Evolutionary conservation across 2,113 vertebrate species (phyloP).

Genomic region (Maccullochella peelii): DNA sequence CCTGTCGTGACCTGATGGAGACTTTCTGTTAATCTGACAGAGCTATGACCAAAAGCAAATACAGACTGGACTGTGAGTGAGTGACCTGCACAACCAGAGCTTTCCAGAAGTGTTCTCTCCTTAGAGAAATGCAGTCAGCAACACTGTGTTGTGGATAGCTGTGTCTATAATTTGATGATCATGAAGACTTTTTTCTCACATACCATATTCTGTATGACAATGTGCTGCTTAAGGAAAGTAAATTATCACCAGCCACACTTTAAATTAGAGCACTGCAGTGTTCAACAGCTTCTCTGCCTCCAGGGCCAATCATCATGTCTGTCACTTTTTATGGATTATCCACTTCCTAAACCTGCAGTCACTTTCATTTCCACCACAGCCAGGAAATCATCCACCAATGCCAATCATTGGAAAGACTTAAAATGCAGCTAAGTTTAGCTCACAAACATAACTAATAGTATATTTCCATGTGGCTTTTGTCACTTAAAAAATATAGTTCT

Average conservation of each 20-base stretch:
- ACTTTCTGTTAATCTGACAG: slow-evolving; percentile 27
- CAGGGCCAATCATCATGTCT: slow-evolving; percentile 21
- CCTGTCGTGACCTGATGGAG: slow-evolving; percentile 23
- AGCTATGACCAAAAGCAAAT: neutral
- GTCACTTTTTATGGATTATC: slow-evolving; percentile 21
- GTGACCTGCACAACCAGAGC: slow-evolving; percentile 1
- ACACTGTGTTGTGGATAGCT: neutral
- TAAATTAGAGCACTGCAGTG: slow-evolving; percentile 22
- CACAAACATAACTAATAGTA: neutral
- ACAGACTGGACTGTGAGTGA: neutral
- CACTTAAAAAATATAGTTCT: slow-evolving; percentile 8
- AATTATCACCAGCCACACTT: slow-evolving; percentile 15
- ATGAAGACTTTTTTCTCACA: neutral
- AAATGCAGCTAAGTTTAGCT: slow-evolving; percentile 26
- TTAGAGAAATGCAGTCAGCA: neutral
- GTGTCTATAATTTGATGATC: neutral
- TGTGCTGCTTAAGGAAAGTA: slow-evolving; percentile 3
- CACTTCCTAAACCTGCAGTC: slow-evolving; percentile 1
- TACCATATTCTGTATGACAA: slow-evolving; percentile 2
- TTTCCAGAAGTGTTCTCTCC: neutral
- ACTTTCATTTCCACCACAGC: slow-evolving; percentile 13
- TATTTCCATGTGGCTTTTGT: slow-evolving; percentile 11
- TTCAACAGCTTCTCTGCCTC: slow-evolving; percentile 13
- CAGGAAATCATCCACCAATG: slow-evolving; percentile 12
- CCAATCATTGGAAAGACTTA: neutral